Conservation (phyloP, 2,888 invertebrate genomes). For the Frankliniella intonsa region DNA sequence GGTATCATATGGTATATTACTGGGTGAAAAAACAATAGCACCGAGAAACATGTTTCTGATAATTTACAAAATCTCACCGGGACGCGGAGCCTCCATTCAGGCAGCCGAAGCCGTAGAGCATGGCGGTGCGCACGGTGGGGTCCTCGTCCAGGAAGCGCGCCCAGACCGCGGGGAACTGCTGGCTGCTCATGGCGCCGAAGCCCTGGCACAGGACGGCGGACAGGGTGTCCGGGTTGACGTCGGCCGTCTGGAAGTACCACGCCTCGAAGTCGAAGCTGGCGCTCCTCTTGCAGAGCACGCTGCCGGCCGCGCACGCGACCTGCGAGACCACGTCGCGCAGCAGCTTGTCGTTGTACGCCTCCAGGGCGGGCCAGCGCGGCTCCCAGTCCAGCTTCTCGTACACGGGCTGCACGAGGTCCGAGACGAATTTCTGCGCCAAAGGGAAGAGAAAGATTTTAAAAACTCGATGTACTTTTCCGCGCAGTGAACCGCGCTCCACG, state of each 20-base stretch:
- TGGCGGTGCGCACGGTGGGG: constrained; percentile 8
- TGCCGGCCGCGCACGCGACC: background rate
- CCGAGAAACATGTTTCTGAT: no score
- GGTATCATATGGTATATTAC: no score
- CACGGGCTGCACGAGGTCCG: background rate
- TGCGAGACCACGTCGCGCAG: background rate
- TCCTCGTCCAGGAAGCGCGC: background rate
- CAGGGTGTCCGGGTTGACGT: constrained; percentile 6
- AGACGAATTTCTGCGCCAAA: background rate
- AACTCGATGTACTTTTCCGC: no score
- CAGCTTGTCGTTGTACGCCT: background rate
- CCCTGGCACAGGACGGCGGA: background rate
- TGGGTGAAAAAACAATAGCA: no score
- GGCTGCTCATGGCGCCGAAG: background rate
- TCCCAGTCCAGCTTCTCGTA: background rate
- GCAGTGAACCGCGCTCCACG: no score
- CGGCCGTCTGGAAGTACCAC: background rate
- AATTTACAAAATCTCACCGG: no score
- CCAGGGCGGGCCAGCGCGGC: background rate
- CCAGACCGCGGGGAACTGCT: background rate
- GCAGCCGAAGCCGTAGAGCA: constrained; percentile 2
- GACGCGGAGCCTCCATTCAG: no score
- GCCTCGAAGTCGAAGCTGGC: background rate
- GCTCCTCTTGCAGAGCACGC: background rate
- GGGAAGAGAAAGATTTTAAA: background rate